phyloP scores from a whole-genome alignment of 1,140 invertebrate genomes.

The Pogonognathellus flavescens region DNA sequence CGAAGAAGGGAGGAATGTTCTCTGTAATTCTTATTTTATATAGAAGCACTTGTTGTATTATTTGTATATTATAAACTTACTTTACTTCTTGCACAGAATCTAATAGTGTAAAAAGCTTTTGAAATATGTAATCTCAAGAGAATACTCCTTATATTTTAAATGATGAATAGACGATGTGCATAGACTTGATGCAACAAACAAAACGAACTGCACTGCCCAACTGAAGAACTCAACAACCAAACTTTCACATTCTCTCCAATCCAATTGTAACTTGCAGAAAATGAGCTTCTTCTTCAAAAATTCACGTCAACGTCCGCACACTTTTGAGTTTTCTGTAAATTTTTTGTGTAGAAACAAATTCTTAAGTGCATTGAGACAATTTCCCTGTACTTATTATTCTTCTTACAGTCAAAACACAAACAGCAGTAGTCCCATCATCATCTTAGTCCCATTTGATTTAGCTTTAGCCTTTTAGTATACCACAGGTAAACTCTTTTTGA shows the following conservation, averaged over 20 bases:
- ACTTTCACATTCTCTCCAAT: conserved; percentile 42
- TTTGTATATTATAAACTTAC: background rate
- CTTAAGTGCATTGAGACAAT: background rate
- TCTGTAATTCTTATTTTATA: background rate
- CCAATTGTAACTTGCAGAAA: conserved; percentile 5
- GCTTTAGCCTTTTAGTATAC: no score
- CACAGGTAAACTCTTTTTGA: no score
- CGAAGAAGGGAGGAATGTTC: conserved; percentile 38
- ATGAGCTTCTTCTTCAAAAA: conserved; percentile 14
- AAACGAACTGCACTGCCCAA: conserved; percentile 38
- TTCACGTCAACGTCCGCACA: no score
- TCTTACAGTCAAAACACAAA: no score
- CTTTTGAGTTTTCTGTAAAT: no score
- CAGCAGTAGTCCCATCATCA: no score
- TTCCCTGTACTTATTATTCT: background rate
- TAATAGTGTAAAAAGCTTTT: background rate
- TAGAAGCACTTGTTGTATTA: background rate
- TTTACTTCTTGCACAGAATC: no score
- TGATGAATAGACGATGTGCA: background rate
- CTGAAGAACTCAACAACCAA: background rate
- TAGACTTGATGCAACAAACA: background rate
- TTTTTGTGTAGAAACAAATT: no score
- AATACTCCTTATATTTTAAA: background rate
- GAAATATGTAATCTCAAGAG: background rate
- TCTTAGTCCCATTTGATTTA: no score